These are phyloP conservation scores for Pogonomyrmex californicus DNA, from an alignment of 1,140 invertebrate genomes.

Conservation along the genomic window DNA sequence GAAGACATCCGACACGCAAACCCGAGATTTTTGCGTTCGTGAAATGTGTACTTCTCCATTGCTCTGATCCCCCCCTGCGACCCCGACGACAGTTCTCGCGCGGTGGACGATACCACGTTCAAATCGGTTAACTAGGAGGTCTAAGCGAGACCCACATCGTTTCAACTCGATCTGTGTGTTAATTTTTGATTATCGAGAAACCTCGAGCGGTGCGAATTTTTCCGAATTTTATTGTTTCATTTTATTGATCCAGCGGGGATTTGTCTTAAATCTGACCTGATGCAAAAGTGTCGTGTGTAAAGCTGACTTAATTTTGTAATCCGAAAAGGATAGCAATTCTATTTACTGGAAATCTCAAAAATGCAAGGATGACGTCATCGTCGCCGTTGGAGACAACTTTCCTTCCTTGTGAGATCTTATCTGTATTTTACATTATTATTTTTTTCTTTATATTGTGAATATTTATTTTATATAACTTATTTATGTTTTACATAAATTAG, in stretches of 20 bases:
- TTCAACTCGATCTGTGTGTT: neutral
- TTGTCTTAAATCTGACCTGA: neutral
- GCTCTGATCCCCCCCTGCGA: neutral
- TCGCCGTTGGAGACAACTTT: neutral
- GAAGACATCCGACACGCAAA: neutral
- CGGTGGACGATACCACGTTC: conserved; percentile 24
- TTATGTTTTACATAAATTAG: neutral
- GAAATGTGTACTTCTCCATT: too few relatives aligned
- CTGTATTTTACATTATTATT: neutral
- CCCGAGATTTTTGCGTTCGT: neutral
- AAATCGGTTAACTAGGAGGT: neutral
- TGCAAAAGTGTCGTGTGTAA: neutral
- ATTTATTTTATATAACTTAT: neutral
- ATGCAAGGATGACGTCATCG: neutral
- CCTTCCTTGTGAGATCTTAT: neutral
- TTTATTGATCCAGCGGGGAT: neutral
- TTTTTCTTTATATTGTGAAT: neutral
- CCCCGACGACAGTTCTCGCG: neutral
- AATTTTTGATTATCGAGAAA: neutral
- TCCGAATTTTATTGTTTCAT: neutral
- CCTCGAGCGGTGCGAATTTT: neutral
- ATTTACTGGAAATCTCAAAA: neutral
- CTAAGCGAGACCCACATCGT: neutral
- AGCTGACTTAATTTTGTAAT: neutral
- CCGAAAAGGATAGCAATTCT: neutral